Evolutionary conservation across 92 coral and sea anemone genomes (phyloP).

Genomic region (Porites divaricata): DNA sequence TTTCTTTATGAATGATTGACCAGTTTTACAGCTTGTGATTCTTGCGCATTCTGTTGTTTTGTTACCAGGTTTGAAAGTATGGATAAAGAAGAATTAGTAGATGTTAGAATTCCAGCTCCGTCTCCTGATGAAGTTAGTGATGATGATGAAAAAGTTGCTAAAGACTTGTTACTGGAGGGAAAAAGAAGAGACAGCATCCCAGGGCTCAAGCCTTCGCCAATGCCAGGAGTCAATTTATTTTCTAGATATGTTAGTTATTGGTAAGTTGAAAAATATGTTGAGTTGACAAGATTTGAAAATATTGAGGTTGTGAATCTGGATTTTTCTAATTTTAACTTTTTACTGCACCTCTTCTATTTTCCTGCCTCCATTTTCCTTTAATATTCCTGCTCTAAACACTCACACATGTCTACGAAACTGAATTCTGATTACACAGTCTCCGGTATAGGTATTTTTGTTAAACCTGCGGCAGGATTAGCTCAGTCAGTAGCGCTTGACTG

Average conservation of each 20-base stretch:
- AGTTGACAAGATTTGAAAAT: neutral
- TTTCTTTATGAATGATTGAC: too few relatives aligned
- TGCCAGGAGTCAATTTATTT: constrained; percentile 27
- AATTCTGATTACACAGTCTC: too few relatives aligned
- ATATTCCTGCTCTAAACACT: too few relatives aligned
- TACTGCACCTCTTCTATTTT: too few relatives aligned
- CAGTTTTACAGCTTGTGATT: too few relatives aligned
- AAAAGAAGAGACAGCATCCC: constrained; percentile 29
- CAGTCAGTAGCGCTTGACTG: too few relatives aligned
- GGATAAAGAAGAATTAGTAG: constrained; percentile 36
- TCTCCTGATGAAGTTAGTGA: constrained; percentile 3
- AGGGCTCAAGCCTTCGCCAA: constrained; percentile 42
- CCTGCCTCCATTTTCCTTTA: too few relatives aligned
- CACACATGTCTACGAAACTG: too few relatives aligned
- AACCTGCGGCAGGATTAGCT: too few relatives aligned
- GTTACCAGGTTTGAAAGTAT: neutral
- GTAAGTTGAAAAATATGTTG: constrained; percentile 7
- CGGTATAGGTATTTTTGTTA: too few relatives aligned
- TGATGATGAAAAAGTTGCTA: constrained; percentile 1
- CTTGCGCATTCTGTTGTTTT: too few relatives aligned
- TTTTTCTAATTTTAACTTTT: too few relatives aligned
- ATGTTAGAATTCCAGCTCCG: constrained; percentile 17
- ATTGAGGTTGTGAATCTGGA: neutral
- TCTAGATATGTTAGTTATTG: constrained; percentile 39
- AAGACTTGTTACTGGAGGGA: constrained; percentile 30